phyloP scores from a whole-genome alignment of 1,140 invertebrate genomes.

The Calosoma granatense region DNA sequence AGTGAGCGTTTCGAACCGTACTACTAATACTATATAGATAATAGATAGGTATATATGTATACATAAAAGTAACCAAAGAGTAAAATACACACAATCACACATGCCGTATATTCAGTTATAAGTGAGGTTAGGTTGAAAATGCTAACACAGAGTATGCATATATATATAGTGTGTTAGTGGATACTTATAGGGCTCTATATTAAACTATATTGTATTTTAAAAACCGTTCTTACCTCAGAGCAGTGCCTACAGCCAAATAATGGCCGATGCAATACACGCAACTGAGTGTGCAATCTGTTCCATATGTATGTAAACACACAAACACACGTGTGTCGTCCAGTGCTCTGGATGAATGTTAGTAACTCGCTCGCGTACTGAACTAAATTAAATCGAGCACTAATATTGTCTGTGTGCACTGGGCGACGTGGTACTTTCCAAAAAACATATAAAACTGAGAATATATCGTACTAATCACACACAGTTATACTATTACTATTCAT shows the following conservation, averaged over 20 bases:
- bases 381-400: too few relatives aligned
- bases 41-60: too few relatives aligned
- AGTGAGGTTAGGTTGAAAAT: not conserved
- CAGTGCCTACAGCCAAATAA: not conserved
- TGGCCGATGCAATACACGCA: not conserved
- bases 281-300: not conserved
- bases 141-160: not conserved
- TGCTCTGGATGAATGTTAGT: too few relatives aligned
- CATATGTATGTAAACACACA: not conserved
- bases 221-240: conserved; percentile 7
- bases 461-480: not conserved
- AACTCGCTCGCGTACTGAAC: too few relatives aligned
- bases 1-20: too few relatives aligned
- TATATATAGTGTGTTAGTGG: too few relatives aligned
- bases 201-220: not conserved
- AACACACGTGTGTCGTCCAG: too few relatives aligned
- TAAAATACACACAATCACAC: too few relatives aligned
- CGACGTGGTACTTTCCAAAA: not conserved
- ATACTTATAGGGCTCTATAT: not conserved
- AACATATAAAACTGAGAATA: too few relatives aligned
- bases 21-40: not conserved
- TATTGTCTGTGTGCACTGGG: too few relatives aligned
- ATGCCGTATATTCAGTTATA: not conserved
- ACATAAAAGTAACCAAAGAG: too few relatives aligned
- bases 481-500: too few relatives aligned